phyloP scores from a whole-genome alignment of 2,113 vertebrate genomes.

The Thalassarche chlororhynchos region DNA sequence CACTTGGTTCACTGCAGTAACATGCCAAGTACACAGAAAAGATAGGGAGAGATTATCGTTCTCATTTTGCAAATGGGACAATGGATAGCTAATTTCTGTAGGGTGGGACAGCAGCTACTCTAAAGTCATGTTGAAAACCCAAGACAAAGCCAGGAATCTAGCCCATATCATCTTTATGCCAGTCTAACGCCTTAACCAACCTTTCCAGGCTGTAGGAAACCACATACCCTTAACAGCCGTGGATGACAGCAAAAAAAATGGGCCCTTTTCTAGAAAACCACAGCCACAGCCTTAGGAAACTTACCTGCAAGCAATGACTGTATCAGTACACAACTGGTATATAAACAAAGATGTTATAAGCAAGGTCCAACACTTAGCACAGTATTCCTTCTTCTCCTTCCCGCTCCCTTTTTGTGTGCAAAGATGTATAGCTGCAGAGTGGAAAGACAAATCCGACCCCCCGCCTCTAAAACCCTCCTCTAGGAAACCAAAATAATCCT shows the following conservation, averaged over 20 bases:
- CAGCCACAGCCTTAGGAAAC: background rate
- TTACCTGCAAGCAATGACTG: background rate
- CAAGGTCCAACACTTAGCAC: background rate
- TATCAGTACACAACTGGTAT: no score
- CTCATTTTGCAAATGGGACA: background rate
- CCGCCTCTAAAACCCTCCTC: background rate
- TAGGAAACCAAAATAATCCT: background rate
- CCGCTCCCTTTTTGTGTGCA: background rate
- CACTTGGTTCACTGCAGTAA: background rate
- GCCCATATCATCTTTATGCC: no score
- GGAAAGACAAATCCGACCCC: background rate
- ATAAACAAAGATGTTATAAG: background rate
- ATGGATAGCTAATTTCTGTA: rapidly evolving
- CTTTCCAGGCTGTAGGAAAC: background rate
- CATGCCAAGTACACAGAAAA: background rate
- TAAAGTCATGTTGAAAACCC: background rate
- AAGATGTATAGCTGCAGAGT: background rate
- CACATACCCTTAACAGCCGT: rapidly evolving
- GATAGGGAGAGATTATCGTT: background rate
- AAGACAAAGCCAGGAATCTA: background rate
- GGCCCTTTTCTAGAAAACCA: background rate
- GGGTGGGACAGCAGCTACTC: background rate
- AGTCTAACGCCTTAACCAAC: background rate
- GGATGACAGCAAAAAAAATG: background rate
- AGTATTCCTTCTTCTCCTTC: background rate